Base-by-base conservation (phyloP, 64 coral and sea anemone genomes). In the Stichodactyla helianthus region DNA sequence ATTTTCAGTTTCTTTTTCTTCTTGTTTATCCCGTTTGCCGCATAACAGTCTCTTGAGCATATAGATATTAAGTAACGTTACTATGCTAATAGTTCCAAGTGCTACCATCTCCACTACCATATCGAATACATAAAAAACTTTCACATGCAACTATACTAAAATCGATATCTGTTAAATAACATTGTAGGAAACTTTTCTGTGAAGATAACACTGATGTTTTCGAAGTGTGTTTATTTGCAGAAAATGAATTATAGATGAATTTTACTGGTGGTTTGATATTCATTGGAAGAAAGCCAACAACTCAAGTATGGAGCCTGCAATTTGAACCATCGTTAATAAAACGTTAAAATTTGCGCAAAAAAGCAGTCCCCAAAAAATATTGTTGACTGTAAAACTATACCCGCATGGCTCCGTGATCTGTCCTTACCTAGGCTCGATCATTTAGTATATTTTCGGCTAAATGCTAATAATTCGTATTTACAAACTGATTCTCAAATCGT, bases 31-130 rank as follows among this genome's bases (percentile, higher is more conserved):
- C 5, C 25, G 68, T 4, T 74, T 74, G 15, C 51, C 61, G 56
- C 83, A 84, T 6, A 84, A 87, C n/a, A 92, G 50, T 82, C 86
- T 92, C 71, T 59, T 86, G 9, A 92, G n/a, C 84, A 92, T 92
- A n/a, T 92, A 87, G 16, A 87, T 77, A 82, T 92, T 84, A 6
- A 92, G 59, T 1, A 83, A 6, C 1, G 85, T 87, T 17, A 92
- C 28, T 16, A 79, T 53, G 44, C 74, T 79, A 35, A 92, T 82
- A 0, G 85, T 92, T 74, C 90, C 90, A 9, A 92, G 11, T 17
- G 86, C 90, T 2, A 92, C 74, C 50, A 92, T 10, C 16, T 92
- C 90, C 18, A 92, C 90, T 1, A 92, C 59, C 90, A 92, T 92
- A 50, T 77, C 71, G 0, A 19, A 3, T 17, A 17, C 20, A 53